A percentile compares a stretch with the other conserved stretches of the same genome.
phyloP scores from a whole-genome alignment of 2,888 invertebrate species.

The Lasioglossum leucozonium region DNA sequence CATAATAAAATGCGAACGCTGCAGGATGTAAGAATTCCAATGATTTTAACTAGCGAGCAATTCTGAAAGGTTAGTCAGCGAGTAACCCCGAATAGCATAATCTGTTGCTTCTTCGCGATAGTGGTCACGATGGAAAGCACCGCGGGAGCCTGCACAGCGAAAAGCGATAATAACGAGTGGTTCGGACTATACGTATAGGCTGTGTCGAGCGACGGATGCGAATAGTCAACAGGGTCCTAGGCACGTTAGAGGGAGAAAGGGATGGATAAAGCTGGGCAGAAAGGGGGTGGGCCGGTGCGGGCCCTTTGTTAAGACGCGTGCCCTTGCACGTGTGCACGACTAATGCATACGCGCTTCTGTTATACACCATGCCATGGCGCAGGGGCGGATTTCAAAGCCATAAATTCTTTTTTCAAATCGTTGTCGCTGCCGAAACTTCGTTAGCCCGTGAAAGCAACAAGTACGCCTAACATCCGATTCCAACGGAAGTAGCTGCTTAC shows the following conservation, averaged over 20 bases:
- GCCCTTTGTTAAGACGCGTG: constrained; percentile 84
- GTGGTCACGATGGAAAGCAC: constrained; percentile 51
- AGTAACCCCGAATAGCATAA: constrained; percentile 23
- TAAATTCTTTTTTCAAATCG: constrained; percentile 55
- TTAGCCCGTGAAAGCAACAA: constrained; percentile 45
- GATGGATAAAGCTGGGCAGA: constrained; percentile 64
- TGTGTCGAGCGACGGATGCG: constrained; percentile 48
- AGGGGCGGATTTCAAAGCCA: constrained; percentile 62
- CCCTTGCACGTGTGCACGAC: constrained; percentile 84
- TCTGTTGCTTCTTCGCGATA: constrained; percentile 51
- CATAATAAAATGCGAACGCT: neutral
- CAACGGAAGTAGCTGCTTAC: no score
- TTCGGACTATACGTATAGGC: constrained; percentile 30
- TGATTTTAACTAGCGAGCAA: neutral
- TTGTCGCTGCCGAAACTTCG: constrained; percentile 2
- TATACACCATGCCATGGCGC: constrained; percentile 59
- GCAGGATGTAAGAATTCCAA: neutral
- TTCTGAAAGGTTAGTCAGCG: constrained; percentile 9
- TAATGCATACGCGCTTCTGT: constrained; percentile 82
- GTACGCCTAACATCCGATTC: constrained; percentile 19
- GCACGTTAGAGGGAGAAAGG: constrained; percentile 62
- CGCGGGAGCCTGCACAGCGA: constrained; percentile 53
- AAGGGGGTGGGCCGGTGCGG: constrained; percentile 79
- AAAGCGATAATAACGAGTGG: constrained; percentile 68
- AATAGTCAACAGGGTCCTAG: constrained; percentile 52